A percentile compares a stretch with the other conserved stretches of the same genome.
These are phyloP conservation scores for Oryzias sinensis DNA, from an alignment of 2,797 vertebrate genomes.

Conservation along the genomic window DNA sequence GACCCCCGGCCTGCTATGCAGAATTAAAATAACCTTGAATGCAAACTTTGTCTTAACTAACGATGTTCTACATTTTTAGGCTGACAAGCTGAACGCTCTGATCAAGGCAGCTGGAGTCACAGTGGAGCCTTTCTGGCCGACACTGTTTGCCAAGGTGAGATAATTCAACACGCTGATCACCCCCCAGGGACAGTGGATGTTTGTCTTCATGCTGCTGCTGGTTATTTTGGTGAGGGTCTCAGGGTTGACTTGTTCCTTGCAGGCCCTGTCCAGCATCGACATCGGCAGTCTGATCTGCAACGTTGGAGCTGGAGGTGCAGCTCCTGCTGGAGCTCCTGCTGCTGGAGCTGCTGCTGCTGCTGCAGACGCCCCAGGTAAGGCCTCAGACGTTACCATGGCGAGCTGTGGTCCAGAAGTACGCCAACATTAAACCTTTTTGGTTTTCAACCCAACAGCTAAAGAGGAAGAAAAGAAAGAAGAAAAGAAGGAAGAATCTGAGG, in stretches of 20 bases:
- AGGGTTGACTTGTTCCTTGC: neutral
- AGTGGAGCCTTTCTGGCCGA: slow-evolving; percentile 97
- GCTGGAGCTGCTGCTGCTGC: slow-evolving; percentile 6
- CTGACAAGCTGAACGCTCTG: slow-evolving; percentile 96
- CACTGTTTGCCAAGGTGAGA: slow-evolving; percentile 93
- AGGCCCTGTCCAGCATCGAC: slow-evolving; percentile 90
- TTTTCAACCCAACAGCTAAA: slow-evolving; percentile 77
- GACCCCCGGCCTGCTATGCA: too few relatives aligned
- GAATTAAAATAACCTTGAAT: too few relatives aligned
- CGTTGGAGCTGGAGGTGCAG: slow-evolving; percentile 88
- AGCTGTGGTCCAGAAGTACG: too few relatives aligned
- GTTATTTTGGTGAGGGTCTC: too few relatives aligned
- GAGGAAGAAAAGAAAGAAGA: slow-evolving; percentile 97
- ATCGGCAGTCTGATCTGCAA: slow-evolving; percentile 96
- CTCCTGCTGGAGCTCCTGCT: slow-evolving; percentile 54
- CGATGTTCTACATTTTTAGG: slow-evolving; percentile 68
- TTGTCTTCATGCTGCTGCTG: too few relatives aligned
- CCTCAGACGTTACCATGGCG: neutral
- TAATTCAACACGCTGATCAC: too few relatives aligned
- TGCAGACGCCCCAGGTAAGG: slow-evolving; percentile 75
- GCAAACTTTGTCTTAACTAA: neutral
- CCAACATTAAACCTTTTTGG: neutral
- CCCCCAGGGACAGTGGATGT: too few relatives aligned
- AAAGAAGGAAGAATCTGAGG: slow-evolving; percentile 96
- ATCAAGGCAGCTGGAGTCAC: slow-evolving; percentile 94